phyloP scores from a whole-genome alignment of 1,140 invertebrate genomes.

The Bombus breviceps region DNA sequence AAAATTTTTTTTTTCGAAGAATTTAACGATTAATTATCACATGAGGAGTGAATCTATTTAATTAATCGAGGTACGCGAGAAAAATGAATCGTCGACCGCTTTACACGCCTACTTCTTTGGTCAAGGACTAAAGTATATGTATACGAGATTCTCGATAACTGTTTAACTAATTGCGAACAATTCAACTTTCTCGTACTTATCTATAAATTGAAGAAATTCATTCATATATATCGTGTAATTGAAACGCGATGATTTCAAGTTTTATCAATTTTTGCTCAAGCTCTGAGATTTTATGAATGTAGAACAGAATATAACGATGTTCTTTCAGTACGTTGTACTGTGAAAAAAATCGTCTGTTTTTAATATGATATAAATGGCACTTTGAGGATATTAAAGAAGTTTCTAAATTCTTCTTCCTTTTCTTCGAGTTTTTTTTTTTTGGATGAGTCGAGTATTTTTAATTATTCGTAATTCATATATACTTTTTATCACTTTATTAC shows the following conservation, averaged over 20 bases:
- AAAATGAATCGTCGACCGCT: background rate
- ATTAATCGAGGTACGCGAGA: background rate
- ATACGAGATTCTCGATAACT: background rate
- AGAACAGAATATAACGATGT: background rate
- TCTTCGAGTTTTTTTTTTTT: too few relatives aligned
- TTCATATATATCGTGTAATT: background rate
- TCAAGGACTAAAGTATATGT: background rate
- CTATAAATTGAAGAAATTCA: background rate
- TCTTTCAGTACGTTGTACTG: background rate
- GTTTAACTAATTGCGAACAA: background rate
- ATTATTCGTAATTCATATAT: background rate
- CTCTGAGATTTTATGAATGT: background rate
- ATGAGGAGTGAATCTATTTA: background rate
- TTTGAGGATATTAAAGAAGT: background rate
- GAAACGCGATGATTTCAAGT: background rate
- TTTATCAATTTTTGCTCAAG: too few relatives aligned
- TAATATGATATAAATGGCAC: background rate
- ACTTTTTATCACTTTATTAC: too few relatives aligned
- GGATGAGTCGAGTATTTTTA: background rate
- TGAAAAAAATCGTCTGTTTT: background rate
- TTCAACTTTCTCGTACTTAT: background rate
- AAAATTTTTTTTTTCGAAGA: background rate
- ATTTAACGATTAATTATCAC: background rate
- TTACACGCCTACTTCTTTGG: conserved; percentile 27
- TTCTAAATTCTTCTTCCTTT: background rate